Base-by-base conservation (phyloP, 1,140 invertebrate species). In the Piezodorus guildinii region DNA sequence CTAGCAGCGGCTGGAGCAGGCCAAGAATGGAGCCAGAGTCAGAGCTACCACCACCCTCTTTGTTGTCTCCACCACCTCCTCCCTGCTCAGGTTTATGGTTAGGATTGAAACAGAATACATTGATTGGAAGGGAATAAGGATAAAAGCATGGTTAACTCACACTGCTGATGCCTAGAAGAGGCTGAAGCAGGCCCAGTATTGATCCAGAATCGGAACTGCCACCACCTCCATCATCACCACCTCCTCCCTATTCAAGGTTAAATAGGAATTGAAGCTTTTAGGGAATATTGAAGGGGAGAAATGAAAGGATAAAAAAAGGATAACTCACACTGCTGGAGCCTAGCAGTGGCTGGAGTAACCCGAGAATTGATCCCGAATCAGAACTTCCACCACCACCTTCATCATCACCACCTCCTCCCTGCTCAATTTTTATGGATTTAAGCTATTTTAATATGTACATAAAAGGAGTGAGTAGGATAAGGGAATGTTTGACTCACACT, bases 161-260 rank as follows among this genome's bases (percentile, higher is more conserved):
- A 63, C 69, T 71, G 39, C 66, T 65, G 30, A 63, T 65, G 51
- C 68, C 69, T 14, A 67, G 64, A n/a, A 71, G 60, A 0, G 69
- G 68, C 34, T 67, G 68, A 0, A 71, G 60, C 6, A 71, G 63
- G 34, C 61, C 63, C 12, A 70, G 34, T 23, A 71, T 66, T 19
- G 69, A 59, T 15, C 69, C 66, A 3, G 67, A 66, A 54, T 70
- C 69, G 1, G 69, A 70, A 27, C 68, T 67, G 17, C 70, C 70
- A 19, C 46, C 46, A 6, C 44, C 67, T 49, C 46, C 46, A 19
- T 49, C 46, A 9, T 46, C 63, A 15, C 34, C 66, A 14, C 45
- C 62, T 17, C 46, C 46, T 19, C 46, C 46, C n/a, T 21, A 5
- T 49, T 21, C 46, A 17, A 39, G 34, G 34, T 39, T 39, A 49